A percentile compares a stretch with the other conserved stretches of the same genome.
phyloP scores from a whole-genome alignment of 2,113 vertebrate species.

The Pituophis catenifer region DNA sequence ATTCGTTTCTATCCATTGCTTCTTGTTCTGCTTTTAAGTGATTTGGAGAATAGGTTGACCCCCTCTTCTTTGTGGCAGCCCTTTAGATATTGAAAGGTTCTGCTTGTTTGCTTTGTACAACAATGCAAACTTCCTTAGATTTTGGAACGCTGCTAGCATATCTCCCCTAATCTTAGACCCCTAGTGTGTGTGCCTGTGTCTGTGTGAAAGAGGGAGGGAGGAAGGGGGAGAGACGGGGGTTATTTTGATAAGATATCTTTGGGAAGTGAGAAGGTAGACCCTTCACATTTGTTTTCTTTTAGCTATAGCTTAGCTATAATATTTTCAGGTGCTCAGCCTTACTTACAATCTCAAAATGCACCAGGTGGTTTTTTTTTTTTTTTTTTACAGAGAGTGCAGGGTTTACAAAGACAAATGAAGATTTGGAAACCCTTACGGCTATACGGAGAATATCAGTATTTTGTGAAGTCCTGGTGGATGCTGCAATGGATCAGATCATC shows the following conservation, averaged over 20 bases:
- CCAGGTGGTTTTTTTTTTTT: not conserved
- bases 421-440: not conserved
- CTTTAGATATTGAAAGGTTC: not conserved
- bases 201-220: not conserved
- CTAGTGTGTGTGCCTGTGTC: no score
- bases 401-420: not conserved
- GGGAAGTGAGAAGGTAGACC: not conserved
- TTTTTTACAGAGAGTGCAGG: not conserved
- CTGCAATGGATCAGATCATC: not conserved
- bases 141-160: not conserved
- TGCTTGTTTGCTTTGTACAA: not conserved
- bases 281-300: not conserved
- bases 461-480: not conserved
- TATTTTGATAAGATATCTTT: not conserved
- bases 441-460: not conserved
- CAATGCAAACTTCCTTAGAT: not conserved
- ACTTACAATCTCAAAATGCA: slow-evolving; percentile 12
- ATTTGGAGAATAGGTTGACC: not conserved
- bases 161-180: not conserved
- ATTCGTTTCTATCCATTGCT: not conserved
- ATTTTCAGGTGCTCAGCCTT: not conserved
- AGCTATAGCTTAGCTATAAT: not conserved
- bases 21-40: not conserved
- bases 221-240: not conserved
- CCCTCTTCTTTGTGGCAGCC: not conserved